These are phyloP conservation scores for Danio aesculapii DNA, from an alignment of 2,797 vertebrate species.

Conservation along the genomic window DNA sequence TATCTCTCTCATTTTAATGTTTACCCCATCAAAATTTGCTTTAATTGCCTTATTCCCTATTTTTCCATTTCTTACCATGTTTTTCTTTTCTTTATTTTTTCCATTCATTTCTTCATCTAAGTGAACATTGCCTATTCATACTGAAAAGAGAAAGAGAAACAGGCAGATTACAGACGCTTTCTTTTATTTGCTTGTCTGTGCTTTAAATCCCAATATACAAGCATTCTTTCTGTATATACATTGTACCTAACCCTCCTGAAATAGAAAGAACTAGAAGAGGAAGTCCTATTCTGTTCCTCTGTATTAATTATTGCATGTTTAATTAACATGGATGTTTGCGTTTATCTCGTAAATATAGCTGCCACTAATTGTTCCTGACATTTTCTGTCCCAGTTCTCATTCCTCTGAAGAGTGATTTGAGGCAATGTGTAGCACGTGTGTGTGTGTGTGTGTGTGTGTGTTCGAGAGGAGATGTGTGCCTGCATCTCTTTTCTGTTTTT, in stretches of 20 bases:
- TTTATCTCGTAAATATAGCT: conserved; percentile 56
- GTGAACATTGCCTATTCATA: not conserved
- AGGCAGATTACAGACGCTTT: conserved; percentile 2
- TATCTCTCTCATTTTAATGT: too few relatives aligned
- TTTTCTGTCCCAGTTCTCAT: conserved; percentile 58
- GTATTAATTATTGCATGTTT: conserved; percentile 63
- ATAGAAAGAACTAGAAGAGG: not conserved
- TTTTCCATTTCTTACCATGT: not conserved
- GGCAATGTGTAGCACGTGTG: conserved; percentile 13
- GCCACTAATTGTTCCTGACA: conserved; percentile 61
- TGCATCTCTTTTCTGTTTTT: conserved; percentile 39
- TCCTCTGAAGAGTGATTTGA: conserved; percentile 44
- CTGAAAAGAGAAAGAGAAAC: conserved; percentile 32
- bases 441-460: not conserved
- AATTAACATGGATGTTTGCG: conserved; percentile 61
- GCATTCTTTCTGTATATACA: not conserved
- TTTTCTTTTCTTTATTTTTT: not conserved
- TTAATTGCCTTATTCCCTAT: not conserved
- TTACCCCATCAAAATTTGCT: too few relatives aligned
- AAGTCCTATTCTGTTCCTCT: conserved; percentile 43
- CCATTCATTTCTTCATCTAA: not conserved
- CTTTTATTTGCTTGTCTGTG: not conserved
- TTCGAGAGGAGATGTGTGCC: not conserved
- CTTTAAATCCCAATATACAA: not conserved
- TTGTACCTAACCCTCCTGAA: not conserved